Evolutionary conservation across 1,140 invertebrate genomes (phyloP), one percentile per base, ranked within the genome.

Genomic region (Eupristina koningsbergeri): DNA sequence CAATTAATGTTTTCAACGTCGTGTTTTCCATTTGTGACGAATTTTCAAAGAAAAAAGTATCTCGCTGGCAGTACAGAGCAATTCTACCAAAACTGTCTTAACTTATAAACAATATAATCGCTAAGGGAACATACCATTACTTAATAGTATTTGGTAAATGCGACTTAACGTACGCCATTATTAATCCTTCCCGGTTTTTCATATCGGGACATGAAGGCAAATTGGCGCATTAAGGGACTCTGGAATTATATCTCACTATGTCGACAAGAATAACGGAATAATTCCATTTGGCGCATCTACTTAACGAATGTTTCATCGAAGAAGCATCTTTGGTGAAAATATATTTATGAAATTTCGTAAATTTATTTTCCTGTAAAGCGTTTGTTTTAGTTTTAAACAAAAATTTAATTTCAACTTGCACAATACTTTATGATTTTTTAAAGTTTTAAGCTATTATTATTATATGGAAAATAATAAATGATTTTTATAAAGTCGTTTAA

Each of bases 81-180:
- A 75, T 45, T 76, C 45, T 26, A 85, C 80, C 71, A 64, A 80
- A 75, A 74, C 77, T 84, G 36, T 71, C 67, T 73, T 53, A 80
- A 83, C 36, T 78, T 83, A 83, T 22, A 31, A 78, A 85, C 45
- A 83, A 77, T 78, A 64, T 76, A 86, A 84, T 73, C 61, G 77
- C 77, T 80, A 84, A 84, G 73, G 67, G 58, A 84, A 86, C 82
- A 64, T 81, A 85, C 64, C 74, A 84, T 80, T 81, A 86, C 74
- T 83, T 85, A 83, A 81, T 61, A 75, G 78, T 86, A 86, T 86
- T 86, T 86, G 82, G 81, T 86, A 84, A 86, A 78, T 84, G 71
- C 71, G 71, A 81, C 74, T 84, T 80, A 69, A 73, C 63, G 64
- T n/a, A 45, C 36, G 78, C 69, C 58, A 61, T 67, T 76, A 73